These are phyloP conservation scores for Loriculus beryllinus DNA, from an alignment of 2,797 vertebrate genomes.

Conservation along the genomic window DNA sequence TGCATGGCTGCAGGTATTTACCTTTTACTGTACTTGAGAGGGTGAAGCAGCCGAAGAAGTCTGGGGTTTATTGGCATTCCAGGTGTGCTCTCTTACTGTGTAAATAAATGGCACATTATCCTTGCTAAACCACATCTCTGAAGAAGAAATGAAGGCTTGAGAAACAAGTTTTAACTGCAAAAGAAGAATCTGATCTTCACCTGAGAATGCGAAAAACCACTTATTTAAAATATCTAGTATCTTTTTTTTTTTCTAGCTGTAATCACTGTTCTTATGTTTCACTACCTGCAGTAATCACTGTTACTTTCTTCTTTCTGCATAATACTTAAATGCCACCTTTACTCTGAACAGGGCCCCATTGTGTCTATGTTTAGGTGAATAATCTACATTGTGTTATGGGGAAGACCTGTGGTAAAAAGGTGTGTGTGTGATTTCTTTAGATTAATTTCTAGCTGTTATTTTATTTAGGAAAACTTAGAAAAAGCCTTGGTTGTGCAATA, in stretches of 20 bases:
- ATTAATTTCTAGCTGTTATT: neutral
- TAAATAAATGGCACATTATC: neutral
- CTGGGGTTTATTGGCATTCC: neutral
- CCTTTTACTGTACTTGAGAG: neutral
- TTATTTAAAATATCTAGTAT: neutral
- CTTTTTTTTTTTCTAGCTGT: neutral
- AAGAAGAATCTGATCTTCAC: neutral
- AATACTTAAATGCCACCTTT: neutral
- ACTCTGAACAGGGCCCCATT: neutral
- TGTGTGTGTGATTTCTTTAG: neutral
- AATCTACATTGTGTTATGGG: neutral
- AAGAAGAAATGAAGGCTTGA: neutral
- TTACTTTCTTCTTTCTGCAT: neutral
- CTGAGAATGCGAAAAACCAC: neutral
- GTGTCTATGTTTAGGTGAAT: neutral
- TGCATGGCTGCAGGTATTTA: neutral
- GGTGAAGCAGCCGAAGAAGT: neutral
- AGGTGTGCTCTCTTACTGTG: neutral
- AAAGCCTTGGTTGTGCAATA: neutral
- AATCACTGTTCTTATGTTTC: neutral
- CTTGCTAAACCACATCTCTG: neutral
- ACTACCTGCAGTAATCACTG: neutral
- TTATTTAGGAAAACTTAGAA: neutral
- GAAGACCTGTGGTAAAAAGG: neutral
- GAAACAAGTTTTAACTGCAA: neutral